A percentile compares a stretch with the other conserved stretches of the same genome.
Evolutionary conservation across 2,113 vertebrate genomes (phyloP).

Genomic region (Prunella fulvescens): DNA sequence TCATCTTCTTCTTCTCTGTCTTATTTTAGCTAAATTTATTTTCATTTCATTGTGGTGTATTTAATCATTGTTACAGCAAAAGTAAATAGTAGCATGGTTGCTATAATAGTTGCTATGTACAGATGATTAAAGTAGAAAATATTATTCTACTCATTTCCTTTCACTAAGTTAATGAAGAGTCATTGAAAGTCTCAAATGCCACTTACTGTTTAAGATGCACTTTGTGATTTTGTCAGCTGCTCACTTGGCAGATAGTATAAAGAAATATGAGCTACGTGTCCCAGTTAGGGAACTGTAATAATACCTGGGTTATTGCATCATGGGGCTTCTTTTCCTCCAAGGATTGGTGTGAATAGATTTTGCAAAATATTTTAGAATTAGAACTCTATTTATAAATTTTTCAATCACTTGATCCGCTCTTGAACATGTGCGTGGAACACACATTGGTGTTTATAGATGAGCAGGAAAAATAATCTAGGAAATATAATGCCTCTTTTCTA

Average conservation of each 20-base stretch:
- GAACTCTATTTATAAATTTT: background rate
- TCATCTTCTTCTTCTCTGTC: background rate
- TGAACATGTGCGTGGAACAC: background rate
- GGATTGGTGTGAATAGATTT: background rate
- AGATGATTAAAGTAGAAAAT: constrained; percentile 29
- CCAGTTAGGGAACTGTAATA: background rate
- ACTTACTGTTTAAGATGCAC: background rate
- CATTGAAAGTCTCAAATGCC: background rate
- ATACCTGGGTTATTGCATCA: background rate
- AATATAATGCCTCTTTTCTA: background rate
- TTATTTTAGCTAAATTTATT: constrained; percentile 3
- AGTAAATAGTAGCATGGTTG: background rate
- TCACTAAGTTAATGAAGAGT: constrained; percentile 18
- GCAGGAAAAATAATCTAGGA: background rate
- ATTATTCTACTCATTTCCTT: constrained; percentile 1
- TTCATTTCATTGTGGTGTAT: background rate
- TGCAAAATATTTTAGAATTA: background rate
- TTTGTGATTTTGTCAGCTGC: background rate
- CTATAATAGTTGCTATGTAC: background rate
- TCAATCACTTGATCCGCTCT: background rate
- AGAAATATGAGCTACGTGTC: background rate
- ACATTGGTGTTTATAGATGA: background rate
- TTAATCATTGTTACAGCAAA: background rate
- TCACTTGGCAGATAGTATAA: background rate
- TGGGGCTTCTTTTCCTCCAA: background rate